Percentiles rank a stretch among this genome's conserved stretches.
Conservation (phyloP, 1,140 invertebrate genomes). For the Halictus rubicundus region DNA sequence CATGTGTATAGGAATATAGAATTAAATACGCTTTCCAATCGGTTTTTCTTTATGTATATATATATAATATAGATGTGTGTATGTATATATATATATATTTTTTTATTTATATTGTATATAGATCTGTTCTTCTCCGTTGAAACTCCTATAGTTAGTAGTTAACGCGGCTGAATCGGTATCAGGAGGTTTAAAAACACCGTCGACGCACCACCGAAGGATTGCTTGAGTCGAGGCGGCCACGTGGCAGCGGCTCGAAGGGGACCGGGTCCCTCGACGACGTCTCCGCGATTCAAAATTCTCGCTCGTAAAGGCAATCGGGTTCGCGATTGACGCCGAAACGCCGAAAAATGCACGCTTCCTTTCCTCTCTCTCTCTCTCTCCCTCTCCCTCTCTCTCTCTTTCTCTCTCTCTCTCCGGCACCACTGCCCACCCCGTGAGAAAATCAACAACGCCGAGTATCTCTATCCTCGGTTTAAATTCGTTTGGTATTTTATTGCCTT, state of each 20-base stretch:
- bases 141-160: constrained; percentile 38
- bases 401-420: not conserved
- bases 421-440: not conserved
- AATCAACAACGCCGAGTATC: not conserved
- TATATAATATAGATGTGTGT: constrained; percentile 68
- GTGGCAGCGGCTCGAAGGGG: not conserved
- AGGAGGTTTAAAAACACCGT: constrained; percentile 55
- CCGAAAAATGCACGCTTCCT: not conserved
- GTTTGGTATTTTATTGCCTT: constrained; percentile 14
- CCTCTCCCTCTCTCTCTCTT: not conserved
- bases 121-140: constrained; percentile 45
- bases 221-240: constrained; percentile 42
- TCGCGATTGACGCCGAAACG: not conserved
- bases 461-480: not conserved
- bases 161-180: constrained; percentile 34
- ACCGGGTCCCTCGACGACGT: not conserved
- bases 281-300: not conserved
- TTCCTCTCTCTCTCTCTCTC: not conserved
- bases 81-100: constrained; percentile 63
- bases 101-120: constrained; percentile 61
- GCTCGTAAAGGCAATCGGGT: not conserved
- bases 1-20: constrained; percentile 70
- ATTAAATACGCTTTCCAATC: constrained; percentile 63
- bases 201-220: constrained; percentile 42
- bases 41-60: constrained; percentile 64